Evolutionary conservation across 2,797 vertebrate species (phyloP), one percentile per base, ranked within the genome.

Genomic region (Sebastes hubbsi): DNA sequence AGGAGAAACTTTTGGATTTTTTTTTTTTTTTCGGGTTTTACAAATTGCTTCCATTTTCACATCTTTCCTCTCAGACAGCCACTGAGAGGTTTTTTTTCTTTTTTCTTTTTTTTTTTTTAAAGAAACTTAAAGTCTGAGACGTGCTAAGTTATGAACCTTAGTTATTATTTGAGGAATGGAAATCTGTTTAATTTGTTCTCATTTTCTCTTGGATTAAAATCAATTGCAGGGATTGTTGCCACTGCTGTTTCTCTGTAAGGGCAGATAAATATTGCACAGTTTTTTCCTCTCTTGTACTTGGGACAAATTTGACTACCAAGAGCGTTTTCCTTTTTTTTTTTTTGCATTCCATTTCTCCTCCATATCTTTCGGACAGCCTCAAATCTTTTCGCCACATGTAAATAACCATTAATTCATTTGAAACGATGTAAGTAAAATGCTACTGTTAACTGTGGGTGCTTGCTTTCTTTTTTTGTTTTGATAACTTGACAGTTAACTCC

Each of bases 261-360:
- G 97, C 96, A 96, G 96, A 92, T 92, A 82, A 95, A 96, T 94
- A 95, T 97, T 97, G 96, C 97, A 97, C 96, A 97, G 95, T 91
- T 90, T 95, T 88, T 91, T 94, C 89, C 78, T 90, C 86, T 90
- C 89, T 91, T 91, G 63, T 91, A 92, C 87, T 89, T 85, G 72
- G 82, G 82, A 92, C 88, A 88, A 90, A 90, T 91, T 93, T 90
- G 82, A 89, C 89, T 85, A 86, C 88, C 80, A 83, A 84, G 87
- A 90, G 89, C 52, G 46, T 91, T 89, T 87, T 56, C n/a, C 16
- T 71, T 76, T 74, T 75, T n/a, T n/a, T 75, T 24, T 75, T 85
- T 82, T 72, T 80, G 88, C 91, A 93, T 95, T 95, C 89, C 90
- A 92, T 91, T 92, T 91, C 92, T 93, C 89, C 83, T 88, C 66